These are phyloP conservation scores for Carassius auratus DNA, from an alignment of 2,113 vertebrate genomes.

Conservation along the genomic window DNA sequence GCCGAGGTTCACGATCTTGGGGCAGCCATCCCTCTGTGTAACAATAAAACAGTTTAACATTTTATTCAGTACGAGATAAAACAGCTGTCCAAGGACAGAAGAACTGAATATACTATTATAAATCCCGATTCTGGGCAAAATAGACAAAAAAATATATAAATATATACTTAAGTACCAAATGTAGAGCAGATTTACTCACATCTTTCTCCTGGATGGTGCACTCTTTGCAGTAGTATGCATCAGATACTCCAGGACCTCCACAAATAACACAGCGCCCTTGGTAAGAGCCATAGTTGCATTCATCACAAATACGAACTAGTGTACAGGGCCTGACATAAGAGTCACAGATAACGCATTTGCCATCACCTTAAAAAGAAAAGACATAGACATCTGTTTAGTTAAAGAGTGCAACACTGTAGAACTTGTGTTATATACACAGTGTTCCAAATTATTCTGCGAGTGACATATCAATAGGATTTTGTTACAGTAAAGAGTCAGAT, in stretches of 20 bases:
- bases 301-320: conserved; percentile 95
- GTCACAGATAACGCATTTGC: conserved; percentile 98
- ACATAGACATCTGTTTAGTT: background rate
- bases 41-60: background rate
- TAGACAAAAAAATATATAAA: background rate
- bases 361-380: conserved; percentile 82
- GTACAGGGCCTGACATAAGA: conserved; percentile 98
- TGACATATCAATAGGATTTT: too few relatives aligned
- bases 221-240: conserved; percentile 99
- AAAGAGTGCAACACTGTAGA: background rate
- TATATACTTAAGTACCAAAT: too few relatives aligned
- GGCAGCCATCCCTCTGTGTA: conserved; percentile 92
- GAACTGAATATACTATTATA: background rate
- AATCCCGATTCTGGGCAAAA: background rate
- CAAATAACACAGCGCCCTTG: conserved; percentile 98
- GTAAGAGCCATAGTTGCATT: conserved; percentile 98
- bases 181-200: conserved; percentile 70
- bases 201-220: conserved; percentile 99
- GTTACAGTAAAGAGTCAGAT: too few relatives aligned
- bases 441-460: too few relatives aligned
- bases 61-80: background rate
- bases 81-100: background rate
- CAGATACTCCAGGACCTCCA: conserved; percentile 93
- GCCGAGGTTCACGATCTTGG: conserved; percentile 97
- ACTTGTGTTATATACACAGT: background rate